These are phyloP conservation scores for Drosophila parthenogenetica DNA, from an alignment of 2,888 invertebrate genomes.

Conservation along the genomic window DNA sequence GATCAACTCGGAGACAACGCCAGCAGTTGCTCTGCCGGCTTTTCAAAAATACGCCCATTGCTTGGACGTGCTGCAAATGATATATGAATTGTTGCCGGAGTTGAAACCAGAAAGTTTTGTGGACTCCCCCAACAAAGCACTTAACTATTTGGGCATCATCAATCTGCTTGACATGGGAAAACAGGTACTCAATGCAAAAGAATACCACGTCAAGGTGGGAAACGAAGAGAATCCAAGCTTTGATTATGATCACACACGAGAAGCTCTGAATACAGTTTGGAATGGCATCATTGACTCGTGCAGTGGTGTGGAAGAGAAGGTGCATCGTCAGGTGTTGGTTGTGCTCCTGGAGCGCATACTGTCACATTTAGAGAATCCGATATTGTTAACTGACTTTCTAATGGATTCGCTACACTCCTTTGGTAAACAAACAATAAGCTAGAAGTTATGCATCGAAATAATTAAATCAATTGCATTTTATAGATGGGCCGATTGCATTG, in stretches of 20 bases:
- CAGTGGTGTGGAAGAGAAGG: constrained; percentile 87
- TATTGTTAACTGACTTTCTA: constrained; percentile 95
- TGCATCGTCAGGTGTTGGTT: constrained; percentile 92
- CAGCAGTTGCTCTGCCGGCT: constrained; percentile 87
- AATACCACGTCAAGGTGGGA: constrained; percentile 80
- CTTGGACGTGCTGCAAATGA: constrained; percentile 91
- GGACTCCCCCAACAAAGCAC: constrained; percentile 86
- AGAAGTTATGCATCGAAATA: not conserved
- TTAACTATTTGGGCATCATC: constrained; percentile 88
- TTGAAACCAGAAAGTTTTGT: constrained; percentile 86
- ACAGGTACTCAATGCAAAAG: constrained; percentile 62
- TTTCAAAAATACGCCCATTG: constrained; percentile 91
- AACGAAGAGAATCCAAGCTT: constrained; percentile 25
- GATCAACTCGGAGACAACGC: constrained; percentile 88
- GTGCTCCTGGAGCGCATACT: constrained; percentile 93
- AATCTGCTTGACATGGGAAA: constrained; percentile 86
- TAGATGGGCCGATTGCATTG: constrained; percentile 94
- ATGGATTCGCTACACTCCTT: constrained; percentile 93
- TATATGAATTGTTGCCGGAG: constrained; percentile 88
- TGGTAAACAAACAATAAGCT: constrained; percentile 85
- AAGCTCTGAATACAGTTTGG: constrained; percentile 91
- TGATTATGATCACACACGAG: constrained; percentile 86
- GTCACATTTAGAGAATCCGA: constrained; percentile 91
- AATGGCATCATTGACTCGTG: constrained; percentile 86
- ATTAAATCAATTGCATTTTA: constrained; percentile 19